Evolutionary conservation across 2,888 invertebrate species (phyloP).

Genomic region (Cylindroiulus punctatus): DNA sequence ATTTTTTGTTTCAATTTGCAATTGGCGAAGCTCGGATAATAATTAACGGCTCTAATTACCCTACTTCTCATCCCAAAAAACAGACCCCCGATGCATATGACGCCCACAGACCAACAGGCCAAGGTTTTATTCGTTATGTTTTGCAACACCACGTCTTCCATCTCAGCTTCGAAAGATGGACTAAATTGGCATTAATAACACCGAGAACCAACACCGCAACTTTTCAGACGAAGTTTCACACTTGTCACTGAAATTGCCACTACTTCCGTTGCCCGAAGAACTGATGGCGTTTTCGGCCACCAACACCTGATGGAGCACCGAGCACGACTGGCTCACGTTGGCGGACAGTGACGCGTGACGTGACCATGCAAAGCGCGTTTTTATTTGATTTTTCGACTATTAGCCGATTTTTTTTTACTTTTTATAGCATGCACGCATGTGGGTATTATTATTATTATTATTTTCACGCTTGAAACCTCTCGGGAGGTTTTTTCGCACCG

Average conservation of each 20-base stretch:
- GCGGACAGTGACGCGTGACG: slow-evolving; percentile 38
- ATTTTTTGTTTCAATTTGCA: slow-evolving; percentile 24
- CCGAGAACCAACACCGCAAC: too few species aligned
- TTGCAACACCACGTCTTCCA: too few species aligned
- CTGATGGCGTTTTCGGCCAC: neutral
- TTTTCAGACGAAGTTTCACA: too few species aligned
- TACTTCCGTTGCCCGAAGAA: too few species aligned
- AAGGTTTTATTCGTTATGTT: neutral
- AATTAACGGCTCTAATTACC: slow-evolving; percentile 13
- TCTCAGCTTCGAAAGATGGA: too few species aligned
- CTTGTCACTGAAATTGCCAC: too few species aligned
- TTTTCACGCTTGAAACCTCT: slow-evolving; percentile 26
- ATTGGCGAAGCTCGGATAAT: slow-evolving; percentile 7
- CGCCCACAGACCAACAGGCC: neutral
- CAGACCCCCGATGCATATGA: slow-evolving; percentile 2
- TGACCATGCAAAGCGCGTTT: slow-evolving; percentile 3
- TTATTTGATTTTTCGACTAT: slow-evolving; percentile 31
- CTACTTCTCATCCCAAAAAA: neutral
- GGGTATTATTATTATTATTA: slow-evolving; percentile 34
- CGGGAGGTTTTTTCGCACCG: slow-evolving; percentile 29
- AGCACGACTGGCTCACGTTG: neutral
- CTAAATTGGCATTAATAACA: too few species aligned
- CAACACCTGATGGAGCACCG: neutral
- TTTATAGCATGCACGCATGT: slow-evolving; percentile 7
- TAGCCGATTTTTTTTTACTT: neutral